Conservation (phyloP, 1,140 invertebrate genomes). For the Scylla paramamosain region DNA sequence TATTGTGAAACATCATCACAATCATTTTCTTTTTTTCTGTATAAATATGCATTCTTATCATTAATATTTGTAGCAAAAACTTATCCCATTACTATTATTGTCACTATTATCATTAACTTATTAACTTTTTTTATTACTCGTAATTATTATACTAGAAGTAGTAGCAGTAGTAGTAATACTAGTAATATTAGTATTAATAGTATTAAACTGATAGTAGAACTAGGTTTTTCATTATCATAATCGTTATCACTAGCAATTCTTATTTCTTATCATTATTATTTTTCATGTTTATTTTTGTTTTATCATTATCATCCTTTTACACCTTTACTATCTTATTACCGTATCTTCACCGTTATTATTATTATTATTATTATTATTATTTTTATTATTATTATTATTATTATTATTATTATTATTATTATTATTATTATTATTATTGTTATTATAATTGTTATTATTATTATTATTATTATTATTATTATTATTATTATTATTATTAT, state of each 20-base stretch:
- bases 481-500: not conserved
- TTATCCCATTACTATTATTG: constrained; percentile 23
- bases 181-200: too few relatives aligned
- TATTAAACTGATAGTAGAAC: too few relatives aligned
- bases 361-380: constrained; percentile 32
- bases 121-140: too few relatives aligned
- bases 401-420: constrained; percentile 32
- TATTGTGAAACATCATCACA: constrained; percentile 22
- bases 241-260: too few relatives aligned
- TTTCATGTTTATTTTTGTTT: too few relatives aligned
- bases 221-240: too few relatives aligned
- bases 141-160: too few relatives aligned
- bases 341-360: not conserved
- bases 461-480: constrained; percentile 39
- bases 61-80: not conserved
- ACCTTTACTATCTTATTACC: too few relatives aligned
- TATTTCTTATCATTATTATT: too few relatives aligned
- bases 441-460: constrained; percentile 29
- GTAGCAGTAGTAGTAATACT: too few relatives aligned
- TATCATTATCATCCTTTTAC: too few relatives aligned
- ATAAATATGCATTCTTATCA: not conserved
- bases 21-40: not conserved
- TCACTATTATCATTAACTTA: constrained; percentile 27
- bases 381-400: constrained; percentile 13
- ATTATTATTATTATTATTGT: too few relatives aligned